These are phyloP conservation scores for Streptopelia turtur DNA, from an alignment of 2,797 vertebrate species.

Conservation along the genomic window DNA sequence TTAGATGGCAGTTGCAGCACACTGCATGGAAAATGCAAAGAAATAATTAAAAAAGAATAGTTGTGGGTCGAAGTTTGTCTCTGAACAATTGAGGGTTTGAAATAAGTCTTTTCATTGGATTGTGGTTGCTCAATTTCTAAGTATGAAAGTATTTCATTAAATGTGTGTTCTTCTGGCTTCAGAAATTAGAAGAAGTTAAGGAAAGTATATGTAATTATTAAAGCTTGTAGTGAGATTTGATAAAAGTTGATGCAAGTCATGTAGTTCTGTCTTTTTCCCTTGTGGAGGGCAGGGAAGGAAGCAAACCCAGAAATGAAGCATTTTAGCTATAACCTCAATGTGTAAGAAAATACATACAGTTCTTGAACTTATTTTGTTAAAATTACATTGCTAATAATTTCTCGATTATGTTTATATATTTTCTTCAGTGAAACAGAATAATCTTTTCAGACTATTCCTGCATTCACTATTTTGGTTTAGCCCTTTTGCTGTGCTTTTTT, in stretches of 20 bases:
- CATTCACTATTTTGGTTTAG: neutral
- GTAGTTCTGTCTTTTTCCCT: neutral
- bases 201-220: neutral
- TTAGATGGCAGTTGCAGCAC: slow-evolving; percentile 81
- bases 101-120: slow-evolving; percentile 50
- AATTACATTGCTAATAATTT: slow-evolving; percentile 13
- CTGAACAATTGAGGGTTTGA: slow-evolving; percentile 68
- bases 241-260: slow-evolving; percentile 41
- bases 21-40: slow-evolving; percentile 75
- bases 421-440: slow-evolving; percentile 27
- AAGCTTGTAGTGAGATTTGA: slow-evolving; percentile 32
- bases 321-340: slow-evolving; percentile 14
- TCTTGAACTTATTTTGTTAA: slow-evolving; percentile 13
- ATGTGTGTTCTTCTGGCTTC: slow-evolving; percentile 55
- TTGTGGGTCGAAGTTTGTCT: slow-evolving; percentile 71
- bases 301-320: neutral
- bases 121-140: slow-evolving; percentile 41
- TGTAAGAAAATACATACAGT: neutral
- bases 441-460: neutral
- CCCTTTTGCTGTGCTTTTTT: slow-evolving; percentile 29
- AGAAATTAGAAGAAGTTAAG: neutral
- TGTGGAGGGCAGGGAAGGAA: neutral
- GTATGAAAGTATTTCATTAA: slow-evolving; percentile 55
- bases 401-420: neutral
- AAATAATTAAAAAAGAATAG: slow-evolving; percentile 76